Evolutionary conservation across 2,888 invertebrate species (phyloP).

Genomic region (Dyspetes luteomarginatus): DNA sequence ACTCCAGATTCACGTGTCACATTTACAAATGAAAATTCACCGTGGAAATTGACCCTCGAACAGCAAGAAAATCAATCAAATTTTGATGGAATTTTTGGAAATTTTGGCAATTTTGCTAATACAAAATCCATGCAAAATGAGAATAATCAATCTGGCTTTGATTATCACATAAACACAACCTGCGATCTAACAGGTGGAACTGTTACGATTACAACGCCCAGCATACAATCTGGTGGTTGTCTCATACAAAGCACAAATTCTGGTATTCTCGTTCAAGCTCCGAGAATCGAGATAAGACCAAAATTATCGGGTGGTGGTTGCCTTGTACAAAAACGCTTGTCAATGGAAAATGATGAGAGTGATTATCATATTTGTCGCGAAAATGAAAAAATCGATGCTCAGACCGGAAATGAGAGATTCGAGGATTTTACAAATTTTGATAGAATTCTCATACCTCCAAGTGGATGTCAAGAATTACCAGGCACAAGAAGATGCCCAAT

Average conservation of each 20-base stretch:
- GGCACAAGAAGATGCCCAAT: slow-evolving; percentile 69
- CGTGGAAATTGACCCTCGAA: background rate
- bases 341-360: slow-evolving; percentile 53
- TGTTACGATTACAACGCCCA: slow-evolving; percentile 75
- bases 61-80: background rate
- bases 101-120: background rate
- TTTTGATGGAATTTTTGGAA: background rate
- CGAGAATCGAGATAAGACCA: slow-evolving; percentile 75
- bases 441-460: slow-evolving; percentile 70
- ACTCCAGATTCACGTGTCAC: background rate
- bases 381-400: slow-evolving; percentile 15
- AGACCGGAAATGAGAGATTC: background rate
- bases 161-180: slow-evolving; percentile 73
- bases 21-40: background rate
- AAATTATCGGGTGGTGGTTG: slow-evolving; percentile 73
- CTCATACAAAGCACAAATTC: slow-evolving; percentile 73
- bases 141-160: slow-evolving; percentile 4
- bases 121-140: slow-evolving; percentile 14
- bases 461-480: slow-evolving; percentile 79
- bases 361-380: slow-evolving; percentile 35
- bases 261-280: slow-evolving; percentile 69
- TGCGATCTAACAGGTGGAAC: slow-evolving; percentile 75
- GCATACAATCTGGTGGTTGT: slow-evolving; percentile 71
- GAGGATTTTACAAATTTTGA: slow-evolving; percentile 18
- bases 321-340: slow-evolving; percentile 70